These are phyloP conservation scores for Rana temporaria DNA, from an alignment of 2,113 vertebrate species.

Conservation along the genomic window DNA sequence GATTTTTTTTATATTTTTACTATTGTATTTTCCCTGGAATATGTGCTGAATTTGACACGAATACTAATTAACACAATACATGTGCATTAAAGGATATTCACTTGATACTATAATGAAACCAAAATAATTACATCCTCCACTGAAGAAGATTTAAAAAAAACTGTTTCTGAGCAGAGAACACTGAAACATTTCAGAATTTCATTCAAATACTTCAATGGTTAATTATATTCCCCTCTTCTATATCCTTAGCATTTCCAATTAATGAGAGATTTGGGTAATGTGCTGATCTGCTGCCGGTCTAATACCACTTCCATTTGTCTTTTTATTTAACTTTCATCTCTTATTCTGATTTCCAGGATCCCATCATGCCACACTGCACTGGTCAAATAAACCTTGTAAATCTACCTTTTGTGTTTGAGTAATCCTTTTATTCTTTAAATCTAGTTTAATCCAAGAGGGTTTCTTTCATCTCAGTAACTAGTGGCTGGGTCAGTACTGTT, in stretches of 20 bases:
- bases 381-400: slow-evolving; percentile 77
- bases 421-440: slow-evolving; percentile 83
- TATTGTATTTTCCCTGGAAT: too few relatives aligned
- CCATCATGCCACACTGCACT: slow-evolving; percentile 72
- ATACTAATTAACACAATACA: too few relatives aligned
- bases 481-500: slow-evolving; percentile 68
- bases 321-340: slow-evolving; percentile 71
- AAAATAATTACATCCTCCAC: not conserved
- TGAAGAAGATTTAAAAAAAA: slow-evolving; percentile 47
- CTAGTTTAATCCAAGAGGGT: slow-evolving; percentile 73
- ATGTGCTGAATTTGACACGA: too few relatives aligned
- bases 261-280: slow-evolving; percentile 73
- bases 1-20: too few relatives aligned
- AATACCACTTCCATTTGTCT: slow-evolving; percentile 60
- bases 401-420: slow-evolving; percentile 77
- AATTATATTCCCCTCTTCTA: slow-evolving; percentile 60
- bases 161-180: slow-evolving; percentile 47
- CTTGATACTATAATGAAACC: not conserved
- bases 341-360: slow-evolving; percentile 65
- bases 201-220: slow-evolving; percentile 60
- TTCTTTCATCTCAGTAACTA: slow-evolving; percentile 76
- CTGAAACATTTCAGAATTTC: slow-evolving; percentile 67
- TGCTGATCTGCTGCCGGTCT: slow-evolving; percentile 62
- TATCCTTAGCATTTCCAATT: slow-evolving; percentile 71
- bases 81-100: too few relatives aligned